Evolutionary conservation across 2,113 vertebrate species (phyloP).

Genomic region (Amphiprion percula): DNA sequence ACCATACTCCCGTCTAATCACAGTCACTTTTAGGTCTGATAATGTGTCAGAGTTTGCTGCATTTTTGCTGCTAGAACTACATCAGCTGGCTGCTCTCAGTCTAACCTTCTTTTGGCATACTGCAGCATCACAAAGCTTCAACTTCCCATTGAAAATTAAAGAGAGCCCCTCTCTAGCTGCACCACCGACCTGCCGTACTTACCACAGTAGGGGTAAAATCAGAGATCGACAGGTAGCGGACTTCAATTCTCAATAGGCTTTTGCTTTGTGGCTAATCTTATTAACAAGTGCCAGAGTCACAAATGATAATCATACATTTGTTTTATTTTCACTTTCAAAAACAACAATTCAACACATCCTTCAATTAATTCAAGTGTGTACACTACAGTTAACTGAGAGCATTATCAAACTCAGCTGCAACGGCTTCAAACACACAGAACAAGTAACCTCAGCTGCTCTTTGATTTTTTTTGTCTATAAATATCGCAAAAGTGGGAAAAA

Average conservation of each 20-base stretch:
- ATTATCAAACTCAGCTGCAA: not conserved
- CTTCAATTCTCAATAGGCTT: not conserved
- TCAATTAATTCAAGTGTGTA: not conserved
- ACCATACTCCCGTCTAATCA: not conserved
- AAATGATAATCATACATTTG: not conserved
- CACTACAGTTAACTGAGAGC: not conserved
- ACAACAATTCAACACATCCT: not conserved
- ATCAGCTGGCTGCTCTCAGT: slow-evolving; percentile 17
- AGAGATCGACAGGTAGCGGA: not conserved
- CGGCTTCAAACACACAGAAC: not conserved
- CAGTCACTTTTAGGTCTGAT: not conserved
- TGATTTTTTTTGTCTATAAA: slow-evolving; percentile 7
- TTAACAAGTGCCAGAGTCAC: not conserved
- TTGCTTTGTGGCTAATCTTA: slow-evolving; percentile 12
- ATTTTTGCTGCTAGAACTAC: not conserved
- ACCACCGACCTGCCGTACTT: fast-evolving
- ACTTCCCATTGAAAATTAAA: not conserved
- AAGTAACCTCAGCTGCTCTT: slow-evolving; percentile 3
- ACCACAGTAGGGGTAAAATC: not conserved
- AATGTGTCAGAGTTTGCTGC: slow-evolving; percentile 1
- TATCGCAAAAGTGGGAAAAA: slow-evolving; percentile 25
- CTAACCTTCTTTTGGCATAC: slow-evolving; percentile 13
- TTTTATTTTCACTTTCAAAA: not conserved
- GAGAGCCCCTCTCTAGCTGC: slow-evolving; percentile 1
- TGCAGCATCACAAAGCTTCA: slow-evolving; percentile 13